A percentile compares a stretch with the other conserved stretches of the same genome.
Evolutionary conservation across 30 jellyfish, hydroid and myxozoan genomes (phyloP).

Genomic region (Mastigias papua): DNA sequence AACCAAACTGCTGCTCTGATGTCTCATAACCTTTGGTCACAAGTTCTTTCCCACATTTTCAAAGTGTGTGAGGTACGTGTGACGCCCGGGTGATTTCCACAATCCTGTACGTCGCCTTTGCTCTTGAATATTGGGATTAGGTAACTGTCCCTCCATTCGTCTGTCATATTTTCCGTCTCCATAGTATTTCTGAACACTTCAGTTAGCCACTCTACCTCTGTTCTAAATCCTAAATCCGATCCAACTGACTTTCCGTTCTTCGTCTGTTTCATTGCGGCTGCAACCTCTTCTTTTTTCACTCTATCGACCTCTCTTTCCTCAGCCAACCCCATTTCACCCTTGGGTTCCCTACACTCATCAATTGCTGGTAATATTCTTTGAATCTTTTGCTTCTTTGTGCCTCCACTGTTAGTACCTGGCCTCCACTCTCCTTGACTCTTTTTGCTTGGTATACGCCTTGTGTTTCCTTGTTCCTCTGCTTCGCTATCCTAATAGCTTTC

Average conservation of each 20-base stretch:
- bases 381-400: not conserved
- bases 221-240: too few species aligned
- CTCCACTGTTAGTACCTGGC: not conserved
- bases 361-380: not conserved
- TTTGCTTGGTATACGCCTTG: conserved; percentile 22
- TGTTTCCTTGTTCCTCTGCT: conserved; percentile 5
- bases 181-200: too few species aligned
- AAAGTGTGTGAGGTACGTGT: not conserved
- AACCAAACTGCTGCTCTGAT: not conserved
- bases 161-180: too few species aligned
- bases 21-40: not conserved
- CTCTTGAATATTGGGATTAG: not conserved
- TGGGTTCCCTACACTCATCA: conserved; percentile 4
- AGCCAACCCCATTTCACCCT: not conserved
- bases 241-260: too few species aligned
- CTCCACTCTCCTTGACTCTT: not conserved
- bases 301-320: not conserved
- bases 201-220: too few species aligned
- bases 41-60: not conserved
- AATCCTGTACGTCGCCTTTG: too few species aligned
- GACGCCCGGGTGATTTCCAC: not conserved
- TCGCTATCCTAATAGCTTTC: conserved; percentile 13
- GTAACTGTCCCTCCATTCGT: too few species aligned
- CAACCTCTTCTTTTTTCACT: not conserved
- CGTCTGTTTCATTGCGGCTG: too few species aligned